Conservation (phyloP, 2,888 invertebrate genomes). For the Eilema griseolum region DNA sequence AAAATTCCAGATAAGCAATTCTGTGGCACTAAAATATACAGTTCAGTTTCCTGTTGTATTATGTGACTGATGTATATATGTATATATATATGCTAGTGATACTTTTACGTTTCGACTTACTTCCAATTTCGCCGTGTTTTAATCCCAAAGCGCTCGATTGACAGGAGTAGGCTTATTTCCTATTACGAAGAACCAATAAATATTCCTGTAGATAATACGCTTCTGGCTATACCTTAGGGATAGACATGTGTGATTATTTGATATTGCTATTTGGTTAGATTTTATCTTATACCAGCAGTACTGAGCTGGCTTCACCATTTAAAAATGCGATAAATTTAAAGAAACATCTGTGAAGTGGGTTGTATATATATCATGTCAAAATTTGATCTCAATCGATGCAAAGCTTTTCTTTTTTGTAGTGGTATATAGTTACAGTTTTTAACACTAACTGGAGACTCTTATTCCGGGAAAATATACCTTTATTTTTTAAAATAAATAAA, state of each 20-base stretch:
- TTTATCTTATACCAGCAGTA: no score
- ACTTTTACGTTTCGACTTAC: background rate
- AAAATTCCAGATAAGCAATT: constrained; percentile 44
- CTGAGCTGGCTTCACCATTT: no score
- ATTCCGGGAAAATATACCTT: no score
- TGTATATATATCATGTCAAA: no score
- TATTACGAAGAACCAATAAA: background rate
- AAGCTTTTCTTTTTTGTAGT: no score
- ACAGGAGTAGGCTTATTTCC: background rate
- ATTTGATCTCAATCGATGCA: no score
- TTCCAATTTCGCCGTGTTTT: background rate
- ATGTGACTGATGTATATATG: no score
- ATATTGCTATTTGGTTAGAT: background rate
- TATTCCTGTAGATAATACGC: background rate
- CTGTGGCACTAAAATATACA: constrained; percentile 38
- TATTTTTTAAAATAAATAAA: no score
- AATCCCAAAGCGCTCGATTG: constrained; percentile 1
- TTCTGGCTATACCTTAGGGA: background rate
- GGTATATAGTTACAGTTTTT: no score
- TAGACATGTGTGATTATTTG: background rate
- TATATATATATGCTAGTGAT: constrained; percentile 4
- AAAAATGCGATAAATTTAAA: no score
- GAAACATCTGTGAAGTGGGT: no score
- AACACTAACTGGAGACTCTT: no score
- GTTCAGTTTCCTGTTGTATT: constrained; percentile 36